Conservation (phyloP, 2,797 vertebrate genomes). For the Amniataba percoides region DNA sequence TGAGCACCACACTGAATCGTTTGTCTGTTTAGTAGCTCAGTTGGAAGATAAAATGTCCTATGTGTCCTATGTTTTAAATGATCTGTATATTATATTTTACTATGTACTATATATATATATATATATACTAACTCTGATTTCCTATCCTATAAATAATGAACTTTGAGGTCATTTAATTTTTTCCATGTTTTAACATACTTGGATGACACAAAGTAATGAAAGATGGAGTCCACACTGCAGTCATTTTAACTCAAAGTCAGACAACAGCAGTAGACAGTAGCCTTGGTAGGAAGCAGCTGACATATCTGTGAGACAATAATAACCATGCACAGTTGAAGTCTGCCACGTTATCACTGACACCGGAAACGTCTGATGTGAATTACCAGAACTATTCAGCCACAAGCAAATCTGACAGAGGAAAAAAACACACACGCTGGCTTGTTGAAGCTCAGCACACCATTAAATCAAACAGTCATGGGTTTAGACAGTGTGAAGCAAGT, state of each 20-base stretch:
- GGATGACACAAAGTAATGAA: neutral
- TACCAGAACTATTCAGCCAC: neutral
- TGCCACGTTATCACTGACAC: neutral
- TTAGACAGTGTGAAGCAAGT: constrained; percentile 5
- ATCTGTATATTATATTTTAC: neutral
- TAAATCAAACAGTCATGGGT: neutral
- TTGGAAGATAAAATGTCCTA: neutral
- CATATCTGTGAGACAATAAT: neutral
- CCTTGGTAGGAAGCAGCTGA: neutral
- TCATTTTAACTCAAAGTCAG: neutral
- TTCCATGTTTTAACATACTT: constrained; percentile 13
- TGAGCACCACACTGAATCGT: constrained; percentile 11
- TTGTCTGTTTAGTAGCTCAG: constrained; percentile 12
- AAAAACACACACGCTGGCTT: neutral
- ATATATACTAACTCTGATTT: neutral
- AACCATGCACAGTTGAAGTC: neutral
- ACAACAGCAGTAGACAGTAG: neutral
- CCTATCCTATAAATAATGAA: neutral
- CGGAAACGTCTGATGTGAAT: neutral
- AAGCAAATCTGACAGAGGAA: neutral
- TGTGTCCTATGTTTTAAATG: neutral
- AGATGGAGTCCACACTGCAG: neutral
- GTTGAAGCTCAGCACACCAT: neutral
- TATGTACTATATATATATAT: too few relatives aligned
- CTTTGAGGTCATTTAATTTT: neutral